Percentiles rank a stretch among this genome's conserved stretches.
These are phyloP conservation scores for Grus americana DNA, from an alignment of 2,113 vertebrate genomes.

Conservation along the genomic window DNA sequence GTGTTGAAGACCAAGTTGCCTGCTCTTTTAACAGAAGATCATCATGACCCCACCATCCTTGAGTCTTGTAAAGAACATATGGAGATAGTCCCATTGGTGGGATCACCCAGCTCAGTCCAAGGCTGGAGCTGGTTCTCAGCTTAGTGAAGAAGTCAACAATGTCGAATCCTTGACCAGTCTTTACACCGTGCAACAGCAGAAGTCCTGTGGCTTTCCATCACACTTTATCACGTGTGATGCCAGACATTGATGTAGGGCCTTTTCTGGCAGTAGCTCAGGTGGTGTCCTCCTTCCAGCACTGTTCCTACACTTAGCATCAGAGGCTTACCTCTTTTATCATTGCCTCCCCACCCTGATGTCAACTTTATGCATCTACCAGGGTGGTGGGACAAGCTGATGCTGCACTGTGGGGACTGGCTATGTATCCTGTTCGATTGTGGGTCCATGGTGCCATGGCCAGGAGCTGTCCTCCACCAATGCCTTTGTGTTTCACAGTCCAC, in stretches of 20 bases:
- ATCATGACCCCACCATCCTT: no score
- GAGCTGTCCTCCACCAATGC: background rate
- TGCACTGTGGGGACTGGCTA: background rate
- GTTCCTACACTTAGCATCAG: background rate
- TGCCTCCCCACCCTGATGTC: background rate
- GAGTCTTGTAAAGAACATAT: no score
- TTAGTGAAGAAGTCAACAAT: background rate
- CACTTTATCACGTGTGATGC: background rate
- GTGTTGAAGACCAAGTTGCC: no score
- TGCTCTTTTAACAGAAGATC: no score
- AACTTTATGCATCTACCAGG: background rate
- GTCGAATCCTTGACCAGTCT: background rate
- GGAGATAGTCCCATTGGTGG: background rate
- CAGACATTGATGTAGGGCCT: background rate
- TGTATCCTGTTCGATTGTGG: accelerated
- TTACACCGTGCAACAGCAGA: background rate
- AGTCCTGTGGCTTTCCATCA: background rate
- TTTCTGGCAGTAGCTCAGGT: background rate
- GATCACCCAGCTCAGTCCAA: background rate
- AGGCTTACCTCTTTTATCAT: background rate
- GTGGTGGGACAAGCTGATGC: background rate
- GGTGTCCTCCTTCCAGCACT: background rate
- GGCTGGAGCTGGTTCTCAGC: background rate
- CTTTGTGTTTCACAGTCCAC: background rate
- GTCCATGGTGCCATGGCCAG: background rate